Conservation (phyloP, 2,797 vertebrate genomes). For the Enteromius thamalakanensis region DNA sequence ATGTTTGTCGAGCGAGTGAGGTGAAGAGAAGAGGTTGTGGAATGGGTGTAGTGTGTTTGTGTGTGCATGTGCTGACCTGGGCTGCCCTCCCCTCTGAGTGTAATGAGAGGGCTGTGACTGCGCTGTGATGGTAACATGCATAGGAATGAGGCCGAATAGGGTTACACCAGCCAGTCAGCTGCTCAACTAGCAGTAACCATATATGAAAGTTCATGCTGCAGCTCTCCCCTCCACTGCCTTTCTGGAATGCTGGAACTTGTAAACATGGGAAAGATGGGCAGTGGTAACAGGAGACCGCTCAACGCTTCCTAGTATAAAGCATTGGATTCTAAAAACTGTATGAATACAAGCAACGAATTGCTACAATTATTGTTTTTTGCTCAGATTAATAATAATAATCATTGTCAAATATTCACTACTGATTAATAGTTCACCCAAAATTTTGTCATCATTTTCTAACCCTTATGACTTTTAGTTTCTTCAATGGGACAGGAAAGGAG, state of each 20-base stretch:
- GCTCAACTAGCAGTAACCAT: constrained; percentile 51
- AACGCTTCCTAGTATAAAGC: constrained; percentile 8
- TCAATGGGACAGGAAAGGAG: background rate
- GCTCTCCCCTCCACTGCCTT: constrained; percentile 20
- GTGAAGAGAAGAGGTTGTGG: constrained; percentile 31
- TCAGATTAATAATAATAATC: background rate
- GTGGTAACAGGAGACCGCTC: background rate
- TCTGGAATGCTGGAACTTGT: constrained; percentile 46
- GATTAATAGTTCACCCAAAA: background rate
- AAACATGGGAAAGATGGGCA: constrained; percentile 46
- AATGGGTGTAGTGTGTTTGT: constrained; percentile 27
- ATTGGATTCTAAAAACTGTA: constrained; percentile 4
- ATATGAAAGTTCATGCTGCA: constrained; percentile 47
- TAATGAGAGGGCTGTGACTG: constrained; percentile 33
- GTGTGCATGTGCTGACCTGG: constrained; percentile 30
- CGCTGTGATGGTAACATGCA: constrained; percentile 48
- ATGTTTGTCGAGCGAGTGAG: constrained; percentile 46
- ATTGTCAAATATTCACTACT: background rate
- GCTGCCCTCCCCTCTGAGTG: constrained; percentile 23
- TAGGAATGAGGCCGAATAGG: constrained; percentile 51
- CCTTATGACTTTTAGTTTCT: background rate
- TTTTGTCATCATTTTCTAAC: background rate
- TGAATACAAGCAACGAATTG: background rate
- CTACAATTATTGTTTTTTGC: background rate
- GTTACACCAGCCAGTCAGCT: constrained; percentile 59